phyloP scores from a whole-genome alignment of 1,140 invertebrate genomes.

The Apis cerana region DNA sequence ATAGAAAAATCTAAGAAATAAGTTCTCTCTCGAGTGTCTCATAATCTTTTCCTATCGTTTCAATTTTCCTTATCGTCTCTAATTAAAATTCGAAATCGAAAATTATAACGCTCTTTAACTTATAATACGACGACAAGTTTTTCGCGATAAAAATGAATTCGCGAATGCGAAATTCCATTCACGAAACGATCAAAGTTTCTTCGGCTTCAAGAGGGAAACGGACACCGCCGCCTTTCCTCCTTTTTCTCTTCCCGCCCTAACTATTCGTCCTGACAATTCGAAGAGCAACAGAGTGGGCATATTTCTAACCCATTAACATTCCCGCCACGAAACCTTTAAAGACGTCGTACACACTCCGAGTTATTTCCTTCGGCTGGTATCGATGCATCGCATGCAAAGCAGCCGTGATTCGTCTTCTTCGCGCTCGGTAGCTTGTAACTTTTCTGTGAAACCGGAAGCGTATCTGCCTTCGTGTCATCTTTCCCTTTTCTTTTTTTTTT shows the following conservation, averaged over 20 bases:
- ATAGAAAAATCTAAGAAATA: too few relatives aligned
- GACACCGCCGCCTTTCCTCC: background rate
- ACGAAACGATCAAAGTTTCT: background rate
- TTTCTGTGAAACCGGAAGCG: conserved; percentile 36
- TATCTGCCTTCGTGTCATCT: conserved; percentile 27
- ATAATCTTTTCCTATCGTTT: too few relatives aligned
- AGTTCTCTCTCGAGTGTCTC: too few relatives aligned
- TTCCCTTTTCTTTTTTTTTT: background rate
- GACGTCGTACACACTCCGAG: conserved; percentile 25
- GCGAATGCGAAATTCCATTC: background rate
- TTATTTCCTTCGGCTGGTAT: conserved; percentile 52
- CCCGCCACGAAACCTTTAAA: conserved; percentile 35
- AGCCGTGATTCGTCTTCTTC: conserved; percentile 52
- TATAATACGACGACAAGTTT: too few relatives aligned
- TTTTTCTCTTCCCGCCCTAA: too few relatives aligned
- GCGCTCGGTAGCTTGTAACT: conserved; percentile 45
- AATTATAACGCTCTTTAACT: too few relatives aligned
- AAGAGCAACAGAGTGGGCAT: background rate
- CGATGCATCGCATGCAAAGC: conserved; percentile 47
- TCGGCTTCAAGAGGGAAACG: too few relatives aligned
- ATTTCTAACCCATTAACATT: conserved; percentile 50
- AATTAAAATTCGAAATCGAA: too few relatives aligned
- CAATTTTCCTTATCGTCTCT: too few relatives aligned
- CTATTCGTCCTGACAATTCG: background rate
- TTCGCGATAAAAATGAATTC: background rate